These are phyloP conservation scores for Ophioninae sp. DNA, from an alignment of 2,888 invertebrate genomes.

Conservation along the genomic window DNA sequence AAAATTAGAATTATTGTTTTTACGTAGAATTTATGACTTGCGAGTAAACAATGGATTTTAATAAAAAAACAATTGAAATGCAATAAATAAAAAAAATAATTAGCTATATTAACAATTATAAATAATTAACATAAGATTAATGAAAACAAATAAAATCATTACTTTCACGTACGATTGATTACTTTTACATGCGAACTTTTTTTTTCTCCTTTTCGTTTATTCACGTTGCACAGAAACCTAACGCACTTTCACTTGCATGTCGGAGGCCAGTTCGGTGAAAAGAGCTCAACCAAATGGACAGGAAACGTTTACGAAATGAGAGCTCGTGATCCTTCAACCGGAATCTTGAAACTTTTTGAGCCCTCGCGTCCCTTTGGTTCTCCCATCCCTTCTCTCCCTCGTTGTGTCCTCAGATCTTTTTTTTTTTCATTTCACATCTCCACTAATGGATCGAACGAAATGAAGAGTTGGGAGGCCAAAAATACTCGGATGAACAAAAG, in stretches of 20 bases:
- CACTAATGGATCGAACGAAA: neutral
- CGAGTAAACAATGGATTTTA: neutral
- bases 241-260: slow-evolving; percentile 15
- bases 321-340: slow-evolving; percentile 17
- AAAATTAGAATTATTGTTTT: too few relatives aligned
- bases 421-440: neutral
- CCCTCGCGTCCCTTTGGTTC: neutral
- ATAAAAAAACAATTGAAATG: too few relatives aligned
- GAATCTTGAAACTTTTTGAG: slow-evolving; percentile 46
- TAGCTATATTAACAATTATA: neutral
- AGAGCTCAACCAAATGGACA: slow-evolving; percentile 6
- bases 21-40: neutral
- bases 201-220: neutral
- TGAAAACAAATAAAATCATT: neutral
- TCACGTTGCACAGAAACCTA: neutral
- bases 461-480: neutral
- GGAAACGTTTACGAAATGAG: neutral
- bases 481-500: neutral
- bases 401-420: neutral
- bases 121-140: too few relatives aligned
- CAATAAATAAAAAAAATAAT: neutral
- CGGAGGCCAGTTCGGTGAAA: neutral
- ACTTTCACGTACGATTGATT: neutral
- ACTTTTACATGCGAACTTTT: neutral
- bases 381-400: neutral